Base-by-base conservation (phyloP, 2,797 vertebrate species). In the Bufotes viridis region DNA sequence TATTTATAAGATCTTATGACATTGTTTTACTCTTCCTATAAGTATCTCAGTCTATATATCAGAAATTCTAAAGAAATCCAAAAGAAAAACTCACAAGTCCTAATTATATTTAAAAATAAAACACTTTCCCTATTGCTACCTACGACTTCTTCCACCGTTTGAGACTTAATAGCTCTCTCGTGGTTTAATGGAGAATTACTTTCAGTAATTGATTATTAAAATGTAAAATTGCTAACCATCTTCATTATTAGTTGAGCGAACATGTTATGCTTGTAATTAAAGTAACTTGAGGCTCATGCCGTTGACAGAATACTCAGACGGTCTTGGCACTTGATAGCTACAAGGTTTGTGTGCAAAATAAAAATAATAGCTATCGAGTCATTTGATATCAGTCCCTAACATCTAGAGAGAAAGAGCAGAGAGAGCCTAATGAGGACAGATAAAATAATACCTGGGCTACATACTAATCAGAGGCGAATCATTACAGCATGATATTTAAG, bases 121-220 rank as follows among this genome's bases (percentile, higher is more conserved):
- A 96, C 95, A 96, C 96, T 82, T 86, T 95, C 94, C 93, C 96
- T 95, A 95, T 95, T 95, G 94, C 95, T 94, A 94, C 95, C 95
- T 94, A 94, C 93, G 92, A 93, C 93, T 93, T 94, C 94, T 95
- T 96, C 96, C 94, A 95, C 97, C 97, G 97, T 98, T 97, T 97
- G 97, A 98, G 97, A 98, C 96, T 97, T 98, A 97, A 98, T 97
- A 96, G 96, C 97, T 97, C 97, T 97, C 96, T 96, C 96, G 96
- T 96, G 97, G 97, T 97, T 97, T 97, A 96, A 95, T 96, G 93
- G 97, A 97, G 97, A 98, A 98, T 97, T 97, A 97, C 95, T 96
- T 96, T 95, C 96, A 95, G 97, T 98, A 98, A 99, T 98, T 98
- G 97, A 99, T 98, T 99, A 97, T 98, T 98, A 99, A 98, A 99